phyloP scores from a whole-genome alignment of 2,113 vertebrate species.

The Notothenia coriiceps region DNA sequence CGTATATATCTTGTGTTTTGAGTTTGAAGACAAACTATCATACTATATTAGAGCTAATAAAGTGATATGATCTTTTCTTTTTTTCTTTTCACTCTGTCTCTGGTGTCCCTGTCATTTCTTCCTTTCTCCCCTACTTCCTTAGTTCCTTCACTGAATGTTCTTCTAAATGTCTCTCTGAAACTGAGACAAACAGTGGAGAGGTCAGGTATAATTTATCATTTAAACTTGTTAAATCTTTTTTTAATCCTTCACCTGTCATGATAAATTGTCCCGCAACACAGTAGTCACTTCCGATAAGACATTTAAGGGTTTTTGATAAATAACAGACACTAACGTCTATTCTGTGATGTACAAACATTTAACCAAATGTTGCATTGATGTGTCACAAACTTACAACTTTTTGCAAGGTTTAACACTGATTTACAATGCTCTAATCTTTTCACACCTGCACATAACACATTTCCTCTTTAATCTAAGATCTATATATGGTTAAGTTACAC shows the following conservation, averaged over 20 bases:
- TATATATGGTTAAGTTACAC: background rate
- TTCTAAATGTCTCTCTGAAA: conserved; percentile 27
- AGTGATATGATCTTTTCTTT: conserved; percentile 37
- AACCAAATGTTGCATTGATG: background rate
- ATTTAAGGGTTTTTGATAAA: background rate
- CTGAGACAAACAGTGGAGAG: conserved; percentile 27
- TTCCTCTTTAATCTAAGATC: background rate
- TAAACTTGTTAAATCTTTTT: background rate
- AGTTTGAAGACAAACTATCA: conserved; percentile 30
- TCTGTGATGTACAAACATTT: background rate
- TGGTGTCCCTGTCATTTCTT: conserved; percentile 18
- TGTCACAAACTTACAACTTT: background rate
- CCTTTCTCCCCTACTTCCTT: background rate
- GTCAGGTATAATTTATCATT: conserved; percentile 44
- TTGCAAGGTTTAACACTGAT: background rate
- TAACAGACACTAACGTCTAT: background rate
- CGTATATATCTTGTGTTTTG: conserved; percentile 41
- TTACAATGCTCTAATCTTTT: background rate
- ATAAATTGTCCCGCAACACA: background rate
- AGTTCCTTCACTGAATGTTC: conserved; percentile 14
- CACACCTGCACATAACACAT: background rate
- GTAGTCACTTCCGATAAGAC: background rate
- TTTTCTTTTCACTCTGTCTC: conserved; percentile 38
- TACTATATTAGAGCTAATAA: conserved; percentile 59
- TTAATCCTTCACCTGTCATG: background rate